Evolutionary conservation across 2,113 vertebrate genomes (phyloP).

Genomic region (Rousettus leschenaultii): DNA sequence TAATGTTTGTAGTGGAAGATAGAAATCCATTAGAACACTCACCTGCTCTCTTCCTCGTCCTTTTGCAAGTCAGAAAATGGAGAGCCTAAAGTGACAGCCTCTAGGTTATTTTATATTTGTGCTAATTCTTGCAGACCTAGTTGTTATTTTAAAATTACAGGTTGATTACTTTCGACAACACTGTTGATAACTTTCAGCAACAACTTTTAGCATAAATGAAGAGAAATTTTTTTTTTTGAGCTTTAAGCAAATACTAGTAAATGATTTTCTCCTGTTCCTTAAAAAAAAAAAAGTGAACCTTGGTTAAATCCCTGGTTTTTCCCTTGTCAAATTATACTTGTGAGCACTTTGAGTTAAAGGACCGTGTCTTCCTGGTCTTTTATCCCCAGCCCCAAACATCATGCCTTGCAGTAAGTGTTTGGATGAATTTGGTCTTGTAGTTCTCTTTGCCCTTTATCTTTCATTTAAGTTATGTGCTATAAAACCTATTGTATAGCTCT

Average conservation of each 20-base stretch:
- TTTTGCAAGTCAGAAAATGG: not conserved
- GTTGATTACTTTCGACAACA: not conserved
- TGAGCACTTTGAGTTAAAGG: not conserved
- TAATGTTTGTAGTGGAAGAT: not conserved
- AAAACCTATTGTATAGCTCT: not conserved
- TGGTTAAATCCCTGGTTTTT: not conserved
- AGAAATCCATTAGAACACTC: not conserved
- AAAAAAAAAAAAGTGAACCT: not conserved
- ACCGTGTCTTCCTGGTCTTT: not conserved
- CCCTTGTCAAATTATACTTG: not conserved
- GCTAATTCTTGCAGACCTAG: not conserved
- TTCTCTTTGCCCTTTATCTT: not conserved
- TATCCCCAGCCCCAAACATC: not conserved
- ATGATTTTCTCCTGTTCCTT: not conserved
- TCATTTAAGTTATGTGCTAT: not conserved
- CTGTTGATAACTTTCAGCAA: not conserved
- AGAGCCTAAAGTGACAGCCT: not conserved
- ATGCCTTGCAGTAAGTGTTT: not conserved
- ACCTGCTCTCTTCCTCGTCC: not conserved
- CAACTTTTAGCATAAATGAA: not conserved
- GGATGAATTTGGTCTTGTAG: not conserved
- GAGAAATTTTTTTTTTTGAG: not conserved
- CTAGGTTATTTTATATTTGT: not conserved
- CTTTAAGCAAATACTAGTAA: constrained; percentile 4
- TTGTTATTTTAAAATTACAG: constrained; percentile 23